Evolutionary conservation across 2,888 invertebrate species (phyloP).

Genomic region (Heliconius aoede): DNA sequence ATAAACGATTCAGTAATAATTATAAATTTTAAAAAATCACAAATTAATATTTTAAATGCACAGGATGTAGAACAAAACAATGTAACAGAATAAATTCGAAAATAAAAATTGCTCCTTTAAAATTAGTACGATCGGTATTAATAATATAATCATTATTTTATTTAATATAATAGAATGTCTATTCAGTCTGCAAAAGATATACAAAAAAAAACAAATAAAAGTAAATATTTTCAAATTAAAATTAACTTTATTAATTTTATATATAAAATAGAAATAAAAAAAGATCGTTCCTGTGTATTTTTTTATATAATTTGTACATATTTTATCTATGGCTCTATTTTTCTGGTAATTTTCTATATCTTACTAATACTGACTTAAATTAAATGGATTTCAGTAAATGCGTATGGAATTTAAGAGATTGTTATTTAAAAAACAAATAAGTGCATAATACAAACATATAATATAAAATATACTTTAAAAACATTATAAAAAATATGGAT

Average conservation of each 20-base stretch:
- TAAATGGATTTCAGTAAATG: conserved; percentile 12
- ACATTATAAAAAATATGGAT: neutral
- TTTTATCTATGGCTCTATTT: neutral
- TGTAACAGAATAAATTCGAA: neutral
- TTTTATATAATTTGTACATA: conserved; percentile 7
- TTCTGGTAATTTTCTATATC: conserved; percentile 1
- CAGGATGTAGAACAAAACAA: neutral
- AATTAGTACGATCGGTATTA: neutral
- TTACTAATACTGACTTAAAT: neutral
- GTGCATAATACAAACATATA: neutral
- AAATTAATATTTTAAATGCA: neutral
- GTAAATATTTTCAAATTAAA: neutral
- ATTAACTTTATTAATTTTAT: neutral
- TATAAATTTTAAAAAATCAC: neutral
- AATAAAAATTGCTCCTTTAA: neutral
- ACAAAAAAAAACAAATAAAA: neutral
- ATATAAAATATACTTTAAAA: too few relatives aligned
- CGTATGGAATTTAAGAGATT: conserved; percentile 15
- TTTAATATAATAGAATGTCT: too few relatives aligned
- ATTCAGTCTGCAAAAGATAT: neutral
- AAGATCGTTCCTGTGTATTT: too few relatives aligned
- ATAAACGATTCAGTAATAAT: neutral
- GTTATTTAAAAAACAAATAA: conserved; percentile 1
- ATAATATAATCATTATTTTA: too few relatives aligned
- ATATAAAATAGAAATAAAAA: neutral